A percentile compares a stretch with the other conserved stretches of the same genome.
phyloP scores from a whole-genome alignment of 2,888 invertebrate genomes.

The Mongoloraphidia duomilia region DNA sequence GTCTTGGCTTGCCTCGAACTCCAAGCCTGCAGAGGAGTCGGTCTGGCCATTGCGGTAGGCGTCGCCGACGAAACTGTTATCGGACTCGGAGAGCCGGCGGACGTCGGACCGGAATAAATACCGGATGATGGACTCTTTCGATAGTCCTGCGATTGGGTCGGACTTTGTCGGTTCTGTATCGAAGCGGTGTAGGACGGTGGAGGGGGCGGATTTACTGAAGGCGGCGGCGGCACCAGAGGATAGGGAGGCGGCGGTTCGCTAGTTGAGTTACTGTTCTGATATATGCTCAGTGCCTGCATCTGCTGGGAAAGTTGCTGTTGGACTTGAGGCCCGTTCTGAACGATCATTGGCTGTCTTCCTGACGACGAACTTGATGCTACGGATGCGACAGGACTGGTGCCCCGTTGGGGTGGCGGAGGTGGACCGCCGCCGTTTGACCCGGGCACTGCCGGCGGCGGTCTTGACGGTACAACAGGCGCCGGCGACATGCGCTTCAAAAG shows the following conservation, averaged over 20 bases:
- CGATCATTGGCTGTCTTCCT: conserved; percentile 62
- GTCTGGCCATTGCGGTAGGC: conserved; percentile 53
- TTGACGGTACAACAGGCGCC: conserved; percentile 50
- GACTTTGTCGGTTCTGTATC: conserved; percentile 76
- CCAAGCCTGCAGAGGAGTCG: conserved; percentile 73
- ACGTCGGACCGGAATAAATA: conserved; percentile 70
- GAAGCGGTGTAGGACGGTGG: conserved; percentile 75
- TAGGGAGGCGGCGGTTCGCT: conserved; percentile 57
- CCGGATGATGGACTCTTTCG: conserved; percentile 77
- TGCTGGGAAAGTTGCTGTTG: conserved; percentile 81
- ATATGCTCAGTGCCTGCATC: conserved; percentile 72
- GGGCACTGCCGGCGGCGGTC: conserved; percentile 49
- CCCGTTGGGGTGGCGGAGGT: conserved; percentile 45
- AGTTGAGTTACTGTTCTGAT: conserved; percentile 44
- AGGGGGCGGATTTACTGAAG: conserved; percentile 36
- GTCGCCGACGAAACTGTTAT: conserved; percentile 50
- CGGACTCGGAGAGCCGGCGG: conserved; percentile 73
- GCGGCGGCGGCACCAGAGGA: conserved; percentile 36
- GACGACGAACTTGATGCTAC: conserved; percentile 18
- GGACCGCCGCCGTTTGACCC: conserved; percentile 28
- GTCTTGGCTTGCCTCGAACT: conserved; percentile 76
- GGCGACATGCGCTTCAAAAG: conserved; percentile 66
- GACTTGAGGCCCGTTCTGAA: conserved; percentile 64
- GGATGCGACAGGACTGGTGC: conserved; percentile 56
- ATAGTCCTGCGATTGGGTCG: conserved; percentile 66